A percentile compares a stretch with the other conserved stretches of the same genome.
Conservation (phyloP, 2,797 vertebrate genomes). For the Coranthus polyacanthus region DNA sequence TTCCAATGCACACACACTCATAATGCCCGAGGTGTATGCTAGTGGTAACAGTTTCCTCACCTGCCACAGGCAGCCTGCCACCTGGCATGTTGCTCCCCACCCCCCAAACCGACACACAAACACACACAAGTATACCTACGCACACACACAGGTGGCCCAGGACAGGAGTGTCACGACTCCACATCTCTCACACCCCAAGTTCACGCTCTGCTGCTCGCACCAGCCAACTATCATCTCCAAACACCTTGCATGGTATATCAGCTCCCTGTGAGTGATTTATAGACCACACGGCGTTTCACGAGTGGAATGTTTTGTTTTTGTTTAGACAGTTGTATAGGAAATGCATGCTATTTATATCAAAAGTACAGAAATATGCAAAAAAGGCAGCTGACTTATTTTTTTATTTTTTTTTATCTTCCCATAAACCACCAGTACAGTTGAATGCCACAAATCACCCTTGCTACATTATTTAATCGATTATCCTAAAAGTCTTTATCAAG, state of each 20-base stretch:
- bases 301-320: constrained; percentile 63
- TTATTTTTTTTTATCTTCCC: constrained; percentile 22
- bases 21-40: constrained; percentile 54
- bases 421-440: constrained; percentile 36
- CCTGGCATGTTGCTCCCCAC: constrained; percentile 58
- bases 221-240: constrained; percentile 79
- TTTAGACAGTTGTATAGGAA: constrained; percentile 56
- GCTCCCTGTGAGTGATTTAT: constrained; percentile 78
- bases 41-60: constrained; percentile 72
- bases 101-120: constrained; percentile 39
- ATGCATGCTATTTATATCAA: constrained; percentile 53
- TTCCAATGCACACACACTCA: constrained; percentile 14
- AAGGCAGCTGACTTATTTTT: constrained; percentile 22
- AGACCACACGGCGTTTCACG: constrained; percentile 43
- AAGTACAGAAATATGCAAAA: constrained; percentile 29
- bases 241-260: constrained; percentile 78
- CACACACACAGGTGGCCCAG: constrained; percentile 68
- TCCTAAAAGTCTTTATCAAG: constrained; percentile 20
- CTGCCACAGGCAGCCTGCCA: constrained; percentile 62
- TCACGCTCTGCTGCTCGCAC: constrained; percentile 75
- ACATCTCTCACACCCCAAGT: constrained; percentile 64
- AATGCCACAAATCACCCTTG: constrained; percentile 35
- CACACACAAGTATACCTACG: constrained; percentile 16
- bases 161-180: constrained; percentile 74
- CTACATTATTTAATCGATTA: constrained; percentile 32